Conservation (phyloP, 1,140 invertebrate species). For the Drepana arcuata region DNA sequence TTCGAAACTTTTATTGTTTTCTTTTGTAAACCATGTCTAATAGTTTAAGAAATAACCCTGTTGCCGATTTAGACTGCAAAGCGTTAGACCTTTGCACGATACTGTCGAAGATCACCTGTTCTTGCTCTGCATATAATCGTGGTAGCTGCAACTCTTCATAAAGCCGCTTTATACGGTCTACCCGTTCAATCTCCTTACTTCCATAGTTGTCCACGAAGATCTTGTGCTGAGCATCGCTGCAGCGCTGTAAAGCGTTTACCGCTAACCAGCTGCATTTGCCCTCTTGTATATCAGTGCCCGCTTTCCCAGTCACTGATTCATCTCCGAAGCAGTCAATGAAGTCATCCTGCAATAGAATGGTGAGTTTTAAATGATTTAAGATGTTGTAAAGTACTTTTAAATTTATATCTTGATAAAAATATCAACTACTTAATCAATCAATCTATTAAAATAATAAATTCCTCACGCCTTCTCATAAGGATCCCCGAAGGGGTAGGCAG, state of each 20-base stretch:
- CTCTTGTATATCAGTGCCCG: constrained; percentile 90
- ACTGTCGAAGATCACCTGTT: constrained; percentile 26
- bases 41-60: constrained; percentile 32
- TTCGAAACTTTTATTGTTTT: constrained; percentile 5
- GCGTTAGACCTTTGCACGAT: constrained; percentile 19
- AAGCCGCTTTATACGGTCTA: constrained; percentile 80
- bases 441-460: too few relatives aligned
- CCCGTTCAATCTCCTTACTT: constrained; percentile 75
- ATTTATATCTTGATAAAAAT: too few relatives aligned
- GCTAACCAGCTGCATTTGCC: constrained; percentile 94
- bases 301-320: constrained; percentile 82
- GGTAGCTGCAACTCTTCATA: constrained; percentile 83
- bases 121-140: constrained; percentile 25
- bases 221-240: constrained; percentile 76
- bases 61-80: constrained; percentile 19
- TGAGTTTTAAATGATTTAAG: too few relatives aligned
- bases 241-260: constrained; percentile 83
- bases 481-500: too few relatives aligned
- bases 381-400: too few relatives aligned
- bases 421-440: too few relatives aligned
- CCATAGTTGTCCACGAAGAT: constrained; percentile 84
- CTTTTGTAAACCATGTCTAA: constrained; percentile 37
- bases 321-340: constrained; percentile 91
- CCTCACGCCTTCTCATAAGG: too few relatives aligned
- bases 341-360: constrained; percentile 80